Evolutionary conservation across 2,797 vertebrate species (phyloP).

Genomic region (Lindbergichthys nudifrons): DNA sequence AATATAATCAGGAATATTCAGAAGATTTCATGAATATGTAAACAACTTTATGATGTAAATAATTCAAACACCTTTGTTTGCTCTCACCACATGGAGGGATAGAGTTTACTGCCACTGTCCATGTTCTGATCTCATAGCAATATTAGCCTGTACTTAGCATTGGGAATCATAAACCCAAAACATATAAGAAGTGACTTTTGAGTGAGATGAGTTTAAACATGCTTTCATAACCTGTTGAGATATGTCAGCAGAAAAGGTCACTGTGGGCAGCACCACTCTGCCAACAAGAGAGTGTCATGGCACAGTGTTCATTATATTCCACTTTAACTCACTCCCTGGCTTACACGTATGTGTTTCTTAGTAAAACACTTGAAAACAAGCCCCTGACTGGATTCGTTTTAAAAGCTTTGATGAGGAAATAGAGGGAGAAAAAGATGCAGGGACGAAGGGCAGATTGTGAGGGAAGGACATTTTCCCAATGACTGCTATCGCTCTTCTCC

Average conservation of each 20-base stretch:
- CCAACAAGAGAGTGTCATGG: constrained; percentile 1
- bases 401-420: constrained; percentile 16
- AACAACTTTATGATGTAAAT: constrained; percentile 57
- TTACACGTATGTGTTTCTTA: constrained; percentile 2
- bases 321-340: constrained; percentile 8
- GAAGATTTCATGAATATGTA: constrained; percentile 59
- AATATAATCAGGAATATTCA: constrained; percentile 52
- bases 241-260: background rate
- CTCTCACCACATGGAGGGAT: constrained; percentile 8
- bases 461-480: constrained; percentile 47
- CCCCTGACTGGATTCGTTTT: constrained; percentile 21
- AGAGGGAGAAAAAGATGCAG: constrained; percentile 27
- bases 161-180: constrained; percentile 2
- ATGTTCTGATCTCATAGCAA: constrained; percentile 17
- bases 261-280: background rate
- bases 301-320: constrained; percentile 11
- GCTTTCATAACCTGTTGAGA: background rate
- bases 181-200: constrained; percentile 10
- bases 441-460: constrained; percentile 45
- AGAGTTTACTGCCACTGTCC: constrained; percentile 1
- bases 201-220: constrained; percentile 20
- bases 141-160: background rate
- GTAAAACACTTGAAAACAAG: constrained; percentile 19
- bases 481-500: constrained; percentile 34
- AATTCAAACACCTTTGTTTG: constrained; percentile 57